Base-by-base conservation (phyloP, 2,888 invertebrate genomes). In the Latheticus oryzae region DNA sequence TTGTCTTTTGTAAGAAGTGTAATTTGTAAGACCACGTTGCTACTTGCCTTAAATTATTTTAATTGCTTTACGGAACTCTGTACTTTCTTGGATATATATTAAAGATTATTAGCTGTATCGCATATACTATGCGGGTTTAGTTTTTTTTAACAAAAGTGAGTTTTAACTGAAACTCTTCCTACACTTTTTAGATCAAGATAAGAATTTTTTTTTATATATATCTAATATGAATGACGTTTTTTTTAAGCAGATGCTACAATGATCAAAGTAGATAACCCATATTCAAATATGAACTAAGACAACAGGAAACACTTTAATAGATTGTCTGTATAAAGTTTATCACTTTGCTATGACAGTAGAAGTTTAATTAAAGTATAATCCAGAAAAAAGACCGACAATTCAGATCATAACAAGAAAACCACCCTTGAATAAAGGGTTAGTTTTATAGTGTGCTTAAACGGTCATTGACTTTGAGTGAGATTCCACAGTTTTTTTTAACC, bases 1-100 rank as follows among this genome's bases (percentile, higher is more conserved):
- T 65, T 64, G 66, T 62, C 62, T 66, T 5, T 19, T 61, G 64
- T 64, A 37, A 50, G 50, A 37, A 37, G 53, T 43, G 43, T 53
- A 53, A 53, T 54, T 54, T 54, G 45, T 42, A 42, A 52, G 50
- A 38, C 50, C 11, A 28, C 52, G 32, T 42, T 35, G 40, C 52
- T 52, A 42, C 52, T 42, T 58, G 33, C 50, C 33, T 50, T 56
- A 52, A 63, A 65, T 61, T 62, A 58, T 52, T 64, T 58, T 62
- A 62, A 64, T 65, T 59, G 61, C 58, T 60, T 43, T 60, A 37
- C 43, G 56, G 61, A 60, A 57, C 51, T 61, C 24, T 17, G 52
- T 42, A 53, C 24, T 53, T 52, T 47, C 51, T 48, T 33, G 52
- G 52, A 42, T 52, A 42, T 42, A 42, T 54, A 33, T 45, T 37